Conservation (phyloP, 2,113 vertebrate genomes). For the Ciconia maguari region DNA sequence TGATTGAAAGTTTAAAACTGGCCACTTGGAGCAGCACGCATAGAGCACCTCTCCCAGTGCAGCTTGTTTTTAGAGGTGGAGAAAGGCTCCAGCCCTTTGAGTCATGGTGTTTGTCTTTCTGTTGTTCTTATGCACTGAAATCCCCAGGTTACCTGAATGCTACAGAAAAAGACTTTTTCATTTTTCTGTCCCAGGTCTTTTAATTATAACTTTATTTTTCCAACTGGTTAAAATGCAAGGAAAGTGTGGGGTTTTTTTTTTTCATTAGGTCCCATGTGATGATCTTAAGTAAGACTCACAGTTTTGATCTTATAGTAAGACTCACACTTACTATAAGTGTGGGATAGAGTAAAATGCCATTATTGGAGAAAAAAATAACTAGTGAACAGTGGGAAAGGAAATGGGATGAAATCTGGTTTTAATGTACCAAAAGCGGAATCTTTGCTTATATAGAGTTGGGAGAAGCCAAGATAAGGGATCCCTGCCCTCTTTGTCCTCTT, state of each 20-base stretch:
- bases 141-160: background rate
- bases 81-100: conserved; percentile 22
- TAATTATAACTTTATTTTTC: background rate
- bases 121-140: background rate
- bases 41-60: background rate
- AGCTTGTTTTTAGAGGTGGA: background rate
- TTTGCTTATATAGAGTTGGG: background rate
- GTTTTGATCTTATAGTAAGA: background rate
- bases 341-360: background rate
- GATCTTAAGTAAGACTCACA: background rate
- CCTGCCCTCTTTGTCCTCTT: background rate
- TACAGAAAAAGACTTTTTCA: background rate
- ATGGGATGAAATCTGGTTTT: background rate
- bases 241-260: background rate
- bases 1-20: background rate
- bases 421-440: background rate
- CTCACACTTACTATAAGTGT: background rate
- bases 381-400: background rate
- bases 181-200: background rate
- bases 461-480: background rate
- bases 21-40: background rate
- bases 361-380: background rate
- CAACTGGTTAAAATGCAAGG: background rate
- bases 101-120: background rate
- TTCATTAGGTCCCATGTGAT: background rate